Evolutionary conservation across 1,140 invertebrate genomes (phyloP), one percentile per base, ranked within the genome.

Genomic region (Drosophila nebulosa): DNA sequence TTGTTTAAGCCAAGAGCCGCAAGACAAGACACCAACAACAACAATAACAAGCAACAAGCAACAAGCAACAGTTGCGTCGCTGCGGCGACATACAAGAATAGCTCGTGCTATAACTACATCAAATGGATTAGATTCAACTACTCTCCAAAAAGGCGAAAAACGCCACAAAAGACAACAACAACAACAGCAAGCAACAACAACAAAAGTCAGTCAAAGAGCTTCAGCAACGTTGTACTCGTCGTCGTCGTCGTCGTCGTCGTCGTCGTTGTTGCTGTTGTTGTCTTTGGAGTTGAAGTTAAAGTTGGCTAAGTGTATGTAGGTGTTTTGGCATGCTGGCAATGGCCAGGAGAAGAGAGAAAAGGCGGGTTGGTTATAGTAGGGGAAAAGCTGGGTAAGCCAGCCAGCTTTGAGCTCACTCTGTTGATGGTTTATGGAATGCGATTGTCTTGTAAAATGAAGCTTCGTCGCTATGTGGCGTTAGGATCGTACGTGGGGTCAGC

Each of bases 101-200:
- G 83, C 83, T 88, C 83, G 83, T 88, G 83, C 83, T 88, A 88
- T 88, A 88, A 88, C 83, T 88, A 88, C 83, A 88, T 88, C 83
- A 88, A 88, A 88, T 88, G 83, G 83, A 88, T 88, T 88, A 88
- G 83, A 89, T 88, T 89, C 83, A 88, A 88, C 84, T 88, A 88
- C 83, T 88, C 83, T 88, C 78, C 59, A 78, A 83, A 88, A 83
- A 88, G 74, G 83, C 75, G 78, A 83, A 86, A 86, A 88, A 81
- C 62, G 78, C 74, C 77, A 85, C 74, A 86, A 85, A 80, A 86
- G 73, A 80, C 80, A 64, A 66, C 74, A 55, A 53, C 73, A 52
- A 57, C 60, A 27, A 32, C 53, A 32, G 30, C n/a, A n/a, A n/a
- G n/a, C 80, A 64, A 66, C 74, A 55, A 53, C 73, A 52, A 57